Conservation (phyloP, 64 coral and sea anemone species). For the Acropora tenuis region DNA sequence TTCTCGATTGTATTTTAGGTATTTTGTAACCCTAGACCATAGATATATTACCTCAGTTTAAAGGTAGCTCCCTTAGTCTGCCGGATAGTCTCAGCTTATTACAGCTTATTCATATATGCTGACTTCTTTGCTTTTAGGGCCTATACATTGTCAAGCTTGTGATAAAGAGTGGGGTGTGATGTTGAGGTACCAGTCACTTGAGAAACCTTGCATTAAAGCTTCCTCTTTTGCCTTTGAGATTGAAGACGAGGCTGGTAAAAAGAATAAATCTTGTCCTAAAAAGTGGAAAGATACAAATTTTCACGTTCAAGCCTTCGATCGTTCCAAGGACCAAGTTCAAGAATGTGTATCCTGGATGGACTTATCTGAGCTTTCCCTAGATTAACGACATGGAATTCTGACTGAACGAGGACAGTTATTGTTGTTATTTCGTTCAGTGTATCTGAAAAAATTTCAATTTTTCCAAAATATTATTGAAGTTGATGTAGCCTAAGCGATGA, state of each 20-base stretch:
- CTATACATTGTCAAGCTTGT: slow-evolving; percentile 48
- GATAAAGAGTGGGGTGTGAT: slow-evolving; percentile 65
- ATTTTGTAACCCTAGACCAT: too few species aligned
- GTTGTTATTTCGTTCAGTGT: background rate
- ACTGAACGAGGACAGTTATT: too few species aligned
- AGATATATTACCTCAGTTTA: too few species aligned
- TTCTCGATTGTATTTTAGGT: too few species aligned
- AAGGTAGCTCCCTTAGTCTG: too few species aligned
- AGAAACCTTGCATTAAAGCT: slow-evolving; percentile 54
- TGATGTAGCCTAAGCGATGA: too few species aligned
- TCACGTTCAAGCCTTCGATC: slow-evolving; percentile 32
- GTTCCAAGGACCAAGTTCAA: background rate
- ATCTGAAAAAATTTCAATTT: background rate
- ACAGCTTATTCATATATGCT: too few species aligned
- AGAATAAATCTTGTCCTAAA: background rate
- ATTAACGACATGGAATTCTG: background rate
- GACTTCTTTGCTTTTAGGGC: slow-evolving; percentile 4
- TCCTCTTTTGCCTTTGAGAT: slow-evolving; percentile 32
- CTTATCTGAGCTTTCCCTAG: slow-evolving; percentile 7
- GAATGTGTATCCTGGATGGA: background rate
- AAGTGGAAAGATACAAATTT: slow-evolving; percentile 47
- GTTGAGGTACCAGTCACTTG: slow-evolving; percentile 26
- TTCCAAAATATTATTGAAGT: background rate
- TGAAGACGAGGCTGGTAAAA: background rate
- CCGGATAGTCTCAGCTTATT: too few species aligned